Conservation (phyloP, 1,140 invertebrate genomes). For the Plodia interpunctella region DNA sequence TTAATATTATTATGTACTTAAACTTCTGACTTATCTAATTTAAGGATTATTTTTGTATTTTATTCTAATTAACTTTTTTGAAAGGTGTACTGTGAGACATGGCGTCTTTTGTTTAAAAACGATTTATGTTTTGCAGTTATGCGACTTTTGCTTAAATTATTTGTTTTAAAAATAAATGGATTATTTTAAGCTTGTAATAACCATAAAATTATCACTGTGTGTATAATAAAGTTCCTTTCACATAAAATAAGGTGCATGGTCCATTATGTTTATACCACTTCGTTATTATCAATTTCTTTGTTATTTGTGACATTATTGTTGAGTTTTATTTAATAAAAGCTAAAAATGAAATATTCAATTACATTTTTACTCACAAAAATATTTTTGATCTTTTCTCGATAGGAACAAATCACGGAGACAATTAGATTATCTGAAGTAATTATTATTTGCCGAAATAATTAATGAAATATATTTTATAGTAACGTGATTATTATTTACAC, state of each 20-base stretch:
- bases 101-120: conserved; percentile 37
- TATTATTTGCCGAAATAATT: not conserved
- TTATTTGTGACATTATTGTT: conserved; percentile 65
- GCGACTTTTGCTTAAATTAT: conserved; percentile 13
- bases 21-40: conserved; percentile 11
- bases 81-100: conserved; percentile 32
- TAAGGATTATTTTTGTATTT: conserved; percentile 9
- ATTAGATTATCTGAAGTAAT: not conserved
- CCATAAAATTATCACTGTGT: not conserved
- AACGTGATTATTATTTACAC: too few relatives aligned
- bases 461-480: not conserved
- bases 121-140: conserved; percentile 34
- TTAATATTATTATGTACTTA: conserved; percentile 18
- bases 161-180: not conserved
- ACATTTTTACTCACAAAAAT: not conserved
- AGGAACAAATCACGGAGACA: too few relatives aligned
- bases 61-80: not conserved
- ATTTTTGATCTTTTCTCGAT: too few relatives aligned
- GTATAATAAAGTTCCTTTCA: conserved; percentile 19
- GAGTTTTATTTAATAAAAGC: conserved; percentile 68
- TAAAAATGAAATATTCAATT: conserved; percentile 16
- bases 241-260: conserved; percentile 38
- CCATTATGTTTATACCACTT: conserved; percentile 40
- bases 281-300: conserved; percentile 36
- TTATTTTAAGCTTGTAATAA: conserved; percentile 9